A percentile compares a stretch with the other conserved stretches of the same genome.
phyloP scores from a whole-genome alignment of 2,888 invertebrate genomes.

The Temnothorax unifasciatus region DNA sequence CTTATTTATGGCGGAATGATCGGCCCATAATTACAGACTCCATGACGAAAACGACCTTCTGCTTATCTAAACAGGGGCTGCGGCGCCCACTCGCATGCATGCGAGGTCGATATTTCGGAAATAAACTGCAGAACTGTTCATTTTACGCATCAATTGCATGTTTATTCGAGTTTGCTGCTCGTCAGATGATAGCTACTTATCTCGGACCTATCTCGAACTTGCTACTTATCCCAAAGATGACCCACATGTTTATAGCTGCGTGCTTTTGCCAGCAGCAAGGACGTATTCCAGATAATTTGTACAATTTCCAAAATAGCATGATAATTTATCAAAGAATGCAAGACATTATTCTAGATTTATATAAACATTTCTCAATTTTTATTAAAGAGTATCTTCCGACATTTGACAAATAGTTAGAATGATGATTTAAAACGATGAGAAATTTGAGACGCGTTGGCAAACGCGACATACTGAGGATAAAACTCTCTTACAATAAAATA shows the following conservation, averaged over 20 bases:
- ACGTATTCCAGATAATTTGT: slow-evolving; percentile 12
- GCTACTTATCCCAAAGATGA: slow-evolving; percentile 29
- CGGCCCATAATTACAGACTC: slow-evolving; percentile 65
- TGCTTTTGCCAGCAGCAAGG: slow-evolving; percentile 43
- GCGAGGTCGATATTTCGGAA: slow-evolving; percentile 23
- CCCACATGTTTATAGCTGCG: neutral
- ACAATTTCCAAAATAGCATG: neutral
- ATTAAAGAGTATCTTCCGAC: neutral
- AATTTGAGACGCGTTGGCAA: neutral
- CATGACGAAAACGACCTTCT: slow-evolving; percentile 55
- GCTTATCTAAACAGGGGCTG: slow-evolving; percentile 48
- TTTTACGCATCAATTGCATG: slow-evolving; percentile 44
- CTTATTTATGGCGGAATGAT: slow-evolving; percentile 70
- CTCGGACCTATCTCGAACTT: slow-evolving; percentile 4
- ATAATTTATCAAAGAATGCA: neutral
- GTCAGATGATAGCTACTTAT: slow-evolving; percentile 44
- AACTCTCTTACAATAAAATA: slow-evolving; percentile 7
- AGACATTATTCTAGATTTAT: neutral
- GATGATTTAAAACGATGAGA: neutral
- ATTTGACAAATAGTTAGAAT: neutral
- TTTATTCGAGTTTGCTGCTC: slow-evolving; percentile 40
- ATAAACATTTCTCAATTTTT: slow-evolving; percentile 13
- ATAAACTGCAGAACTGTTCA: slow-evolving; percentile 48
- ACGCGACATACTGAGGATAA: neutral
- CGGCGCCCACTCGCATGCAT: neutral